A percentile compares a stretch with the other conserved stretches of the same genome.
Conservation (phyloP, 30 jellyfish, hydroid and myxozoan genomes). For the Cassiopea xamachana region DNA sequence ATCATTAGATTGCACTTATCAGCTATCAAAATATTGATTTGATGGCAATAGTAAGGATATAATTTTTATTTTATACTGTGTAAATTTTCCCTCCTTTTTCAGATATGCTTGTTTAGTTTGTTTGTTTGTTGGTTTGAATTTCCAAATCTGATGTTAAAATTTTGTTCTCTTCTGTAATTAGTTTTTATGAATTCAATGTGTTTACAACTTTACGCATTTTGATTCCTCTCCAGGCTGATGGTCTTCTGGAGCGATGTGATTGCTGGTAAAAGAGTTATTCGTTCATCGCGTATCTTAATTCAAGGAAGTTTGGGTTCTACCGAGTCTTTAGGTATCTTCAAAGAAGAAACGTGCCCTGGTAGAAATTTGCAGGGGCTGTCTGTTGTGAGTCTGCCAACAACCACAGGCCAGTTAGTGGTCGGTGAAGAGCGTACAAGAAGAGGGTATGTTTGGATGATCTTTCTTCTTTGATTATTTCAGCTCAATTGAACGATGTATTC, state of each 20-base stretch:
- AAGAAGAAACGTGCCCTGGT: conserved; percentile 47
- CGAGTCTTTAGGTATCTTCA: conserved; percentile 37
- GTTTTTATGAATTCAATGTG: neutral
- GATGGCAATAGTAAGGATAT: too few relatives aligned
- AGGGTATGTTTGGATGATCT: neutral
- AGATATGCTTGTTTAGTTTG: too few relatives aligned
- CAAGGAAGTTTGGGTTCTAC: conserved; percentile 1
- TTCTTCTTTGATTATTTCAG: neutral
- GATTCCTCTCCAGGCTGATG: conserved; percentile 31
- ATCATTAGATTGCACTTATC: too few relatives aligned
- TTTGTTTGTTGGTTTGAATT: too few relatives aligned
- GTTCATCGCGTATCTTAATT: conserved; percentile 55
- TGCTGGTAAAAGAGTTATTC: conserved; percentile 45
- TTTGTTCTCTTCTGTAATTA: neutral
- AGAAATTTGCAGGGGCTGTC: conserved; percentile 21
- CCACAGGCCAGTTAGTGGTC: conserved; percentile 59
- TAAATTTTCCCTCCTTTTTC: too few relatives aligned
- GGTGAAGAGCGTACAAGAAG: conserved; percentile 60
- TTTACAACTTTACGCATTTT: neutral
- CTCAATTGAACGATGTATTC: too few relatives aligned
- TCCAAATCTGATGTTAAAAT: neutral
- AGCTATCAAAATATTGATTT: too few relatives aligned
- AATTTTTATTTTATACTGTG: too few relatives aligned
- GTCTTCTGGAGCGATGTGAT: conserved; percentile 64
- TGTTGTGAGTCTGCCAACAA: conserved; percentile 40